phyloP scores from a whole-genome alignment of 2,888 invertebrate genomes.

The Plebejus argus region DNA sequence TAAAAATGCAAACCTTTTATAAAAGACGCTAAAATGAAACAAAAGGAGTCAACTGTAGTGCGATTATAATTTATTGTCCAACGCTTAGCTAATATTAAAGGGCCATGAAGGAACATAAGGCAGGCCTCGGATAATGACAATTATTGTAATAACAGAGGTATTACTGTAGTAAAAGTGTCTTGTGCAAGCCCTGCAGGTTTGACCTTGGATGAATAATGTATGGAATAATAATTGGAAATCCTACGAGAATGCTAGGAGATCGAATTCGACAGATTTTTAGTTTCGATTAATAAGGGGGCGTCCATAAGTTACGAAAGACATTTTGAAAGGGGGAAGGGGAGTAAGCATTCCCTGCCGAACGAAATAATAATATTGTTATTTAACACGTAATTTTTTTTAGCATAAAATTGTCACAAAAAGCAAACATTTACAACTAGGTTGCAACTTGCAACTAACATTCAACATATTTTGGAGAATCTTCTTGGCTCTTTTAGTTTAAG shows the following conservation, averaged over 20 bases:
- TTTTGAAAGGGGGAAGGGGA: neutral
- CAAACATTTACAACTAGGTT: no score
- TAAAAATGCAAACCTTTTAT: no score
- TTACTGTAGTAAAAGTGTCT: conserved; percentile 44
- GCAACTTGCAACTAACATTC: no score
- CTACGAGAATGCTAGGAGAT: neutral
- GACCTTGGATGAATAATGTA: conserved; percentile 37
- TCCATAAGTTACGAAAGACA: neutral
- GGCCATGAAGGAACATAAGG: conserved; percentile 15
- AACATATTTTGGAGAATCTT: no score
- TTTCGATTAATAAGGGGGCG: neutral
- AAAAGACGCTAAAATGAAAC: no score
- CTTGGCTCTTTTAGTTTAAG: no score
- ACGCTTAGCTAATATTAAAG: neutral
- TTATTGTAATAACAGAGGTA: conserved; percentile 44
- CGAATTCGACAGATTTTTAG: neutral
- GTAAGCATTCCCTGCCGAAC: no score
- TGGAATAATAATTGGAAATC: neutral
- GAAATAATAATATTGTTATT: no score
- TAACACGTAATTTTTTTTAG: no score
- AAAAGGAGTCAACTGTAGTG: neutral
- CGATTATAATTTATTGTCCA: neutral
- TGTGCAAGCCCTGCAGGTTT: conserved; percentile 40
- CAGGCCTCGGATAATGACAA: conserved; percentile 35
- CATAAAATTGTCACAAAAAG: no score